Evolutionary conservation across 2,113 vertebrate genomes (phyloP), one percentile per base, ranked within the genome.

Genomic region (Psittacula cyanocephala): DNA sequence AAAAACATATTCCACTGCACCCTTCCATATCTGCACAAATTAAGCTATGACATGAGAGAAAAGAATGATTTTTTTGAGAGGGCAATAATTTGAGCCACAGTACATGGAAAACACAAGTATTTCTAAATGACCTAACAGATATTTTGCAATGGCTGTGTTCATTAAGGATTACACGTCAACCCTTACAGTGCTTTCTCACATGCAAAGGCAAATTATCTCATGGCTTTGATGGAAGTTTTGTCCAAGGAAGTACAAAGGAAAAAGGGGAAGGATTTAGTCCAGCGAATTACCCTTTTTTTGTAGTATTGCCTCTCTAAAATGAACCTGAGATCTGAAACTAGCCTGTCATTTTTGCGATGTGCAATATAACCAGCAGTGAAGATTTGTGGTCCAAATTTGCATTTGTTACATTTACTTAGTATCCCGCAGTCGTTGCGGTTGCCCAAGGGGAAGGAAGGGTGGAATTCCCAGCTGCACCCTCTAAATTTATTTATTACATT

Each of bases 21-120:
- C 24, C 2, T 47, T 81, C n/a, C 33, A 57, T 1, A 57, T 53
- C 28, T 65, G 44, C 52, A 76, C 35, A 89, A 44, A 71, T 75
- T 68, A 81, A 64, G 33, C 27, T 60, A 15, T 25, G 19, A 71
- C 9, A 47, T 27, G 47, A 62, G 33, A 77, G 57, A 69, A 92
- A 79, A 89, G 75, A 97, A 86, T 31, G 18, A 78, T 75, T 60
- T 52, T 94, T 96, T 94, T 82, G 53, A 96, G 63, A 81, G 95
- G 71, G 69, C 50, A 85, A 82, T 67, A 29, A 71, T 35, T 96
- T 50, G 60, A 96, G 76, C 29, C 81, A 78, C 43, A 88, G 53
- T 52, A 92, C 79, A 84, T 57, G 55, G 75, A 93, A 74, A 80
- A 29, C 11, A 87, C 72, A 96, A 47, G 37, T 81, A 79, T 93